phyloP scores from a whole-genome alignment of 2,888 invertebrate genomes.

The Rhogogaster chlorosoma region DNA sequence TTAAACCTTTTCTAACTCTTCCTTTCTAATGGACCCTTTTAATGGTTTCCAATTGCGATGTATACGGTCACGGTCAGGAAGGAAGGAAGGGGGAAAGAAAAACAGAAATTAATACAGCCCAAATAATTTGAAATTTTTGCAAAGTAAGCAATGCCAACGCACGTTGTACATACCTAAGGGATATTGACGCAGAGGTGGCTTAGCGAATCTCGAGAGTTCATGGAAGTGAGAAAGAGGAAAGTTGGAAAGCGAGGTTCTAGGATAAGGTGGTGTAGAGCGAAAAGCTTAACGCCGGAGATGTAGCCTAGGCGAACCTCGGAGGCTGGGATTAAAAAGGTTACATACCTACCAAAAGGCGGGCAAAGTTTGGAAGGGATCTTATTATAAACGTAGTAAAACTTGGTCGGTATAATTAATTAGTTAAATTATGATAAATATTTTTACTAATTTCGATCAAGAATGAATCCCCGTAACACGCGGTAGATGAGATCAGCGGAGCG shows the following conservation, averaged over 20 bases:
- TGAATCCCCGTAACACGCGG: background rate
- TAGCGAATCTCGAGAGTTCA: background rate
- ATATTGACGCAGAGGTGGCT: background rate
- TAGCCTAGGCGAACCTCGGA: background rate
- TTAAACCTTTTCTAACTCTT: slow-evolving; percentile 51
- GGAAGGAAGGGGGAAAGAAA: background rate
- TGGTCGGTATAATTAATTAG: background rate
- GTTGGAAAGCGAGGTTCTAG: background rate
- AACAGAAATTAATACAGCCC: background rate
- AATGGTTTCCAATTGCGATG: slow-evolving; percentile 49
- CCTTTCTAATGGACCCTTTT: slow-evolving; percentile 48
- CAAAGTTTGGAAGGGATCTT: background rate
- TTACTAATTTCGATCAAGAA: background rate
- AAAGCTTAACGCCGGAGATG: slow-evolving; percentile 4
- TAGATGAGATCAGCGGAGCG: background rate
- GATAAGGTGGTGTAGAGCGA: background rate
- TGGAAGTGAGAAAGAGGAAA: background rate
- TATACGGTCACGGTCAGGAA: background rate
- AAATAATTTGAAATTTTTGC: background rate
- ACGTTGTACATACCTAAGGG: background rate
- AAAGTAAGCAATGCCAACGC: background rate
- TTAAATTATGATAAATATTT: background rate
- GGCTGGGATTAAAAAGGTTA: slow-evolving; percentile 1
- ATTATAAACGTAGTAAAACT: background rate
- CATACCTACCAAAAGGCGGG: background rate